Conservation (phyloP, 2,113 vertebrate genomes). For the Camelus dromedarius region DNA sequence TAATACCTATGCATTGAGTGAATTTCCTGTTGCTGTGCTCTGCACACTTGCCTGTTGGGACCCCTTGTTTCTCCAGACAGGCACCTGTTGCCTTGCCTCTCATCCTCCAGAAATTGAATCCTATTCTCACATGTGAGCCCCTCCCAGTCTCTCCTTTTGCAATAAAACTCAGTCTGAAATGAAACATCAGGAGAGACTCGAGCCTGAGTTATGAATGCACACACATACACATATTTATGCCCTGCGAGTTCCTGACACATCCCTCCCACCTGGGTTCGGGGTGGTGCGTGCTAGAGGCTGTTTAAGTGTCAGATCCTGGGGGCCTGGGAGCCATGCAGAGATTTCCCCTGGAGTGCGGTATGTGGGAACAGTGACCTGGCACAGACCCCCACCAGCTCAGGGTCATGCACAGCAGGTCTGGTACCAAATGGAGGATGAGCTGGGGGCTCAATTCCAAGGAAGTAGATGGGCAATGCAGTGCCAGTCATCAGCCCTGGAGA, state of each 20-base stretch:
- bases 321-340: neutral
- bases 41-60: neutral
- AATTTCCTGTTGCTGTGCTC: neutral
- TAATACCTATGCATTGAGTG: neutral
- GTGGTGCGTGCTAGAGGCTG: neutral
- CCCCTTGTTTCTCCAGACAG: neutral
- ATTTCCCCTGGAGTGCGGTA: neutral
- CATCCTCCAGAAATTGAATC: neutral
- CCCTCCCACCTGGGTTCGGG: neutral
- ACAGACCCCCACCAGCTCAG: fast-evolving
- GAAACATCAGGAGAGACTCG: neutral
- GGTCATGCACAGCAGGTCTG: neutral
- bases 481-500: neutral
- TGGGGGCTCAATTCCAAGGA: neutral
- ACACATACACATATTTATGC: neutral
- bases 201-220: neutral
- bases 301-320: neutral
- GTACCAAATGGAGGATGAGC: neutral
- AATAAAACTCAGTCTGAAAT: neutral
- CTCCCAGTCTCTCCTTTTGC: neutral
- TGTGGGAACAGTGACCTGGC: neutral
- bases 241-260: neutral
- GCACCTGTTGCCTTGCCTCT: neutral
- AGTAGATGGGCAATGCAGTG: neutral
- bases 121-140: neutral